Conservation (phyloP, 2,113 vertebrate genomes). For the Percina caprodes region DNA sequence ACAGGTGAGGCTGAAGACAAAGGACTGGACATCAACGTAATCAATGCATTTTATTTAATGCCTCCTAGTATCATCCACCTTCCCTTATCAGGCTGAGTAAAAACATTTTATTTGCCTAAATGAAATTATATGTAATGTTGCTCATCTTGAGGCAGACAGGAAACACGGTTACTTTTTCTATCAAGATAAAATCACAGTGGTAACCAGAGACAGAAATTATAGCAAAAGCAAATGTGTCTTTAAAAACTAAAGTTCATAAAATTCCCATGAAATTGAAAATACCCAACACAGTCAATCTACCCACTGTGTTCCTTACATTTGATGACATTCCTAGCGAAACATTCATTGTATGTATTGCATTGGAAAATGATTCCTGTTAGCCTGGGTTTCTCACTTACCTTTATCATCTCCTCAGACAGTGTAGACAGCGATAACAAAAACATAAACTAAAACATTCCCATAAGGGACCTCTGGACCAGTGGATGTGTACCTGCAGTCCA, state of each 20-base stretch:
- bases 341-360: too few species aligned
- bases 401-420: neutral
- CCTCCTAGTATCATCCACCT: too few species aligned
- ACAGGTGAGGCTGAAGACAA: neutral
- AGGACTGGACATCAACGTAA: neutral
- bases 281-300: too few species aligned
- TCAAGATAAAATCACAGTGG: too few species aligned
- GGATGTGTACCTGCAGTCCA: slow-evolving; percentile 91
- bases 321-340: too few species aligned
- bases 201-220: too few species aligned
- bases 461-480: neutral
- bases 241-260: too few species aligned
- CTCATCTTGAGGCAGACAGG: too few species aligned
- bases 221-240: neutral
- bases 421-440: neutral
- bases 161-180: too few species aligned
- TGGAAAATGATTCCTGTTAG: neutral
- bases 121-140: neutral
- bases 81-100: neutral
- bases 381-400: neutral
- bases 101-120: neutral
- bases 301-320: too few species aligned
- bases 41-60: neutral
- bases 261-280: too few species aligned
- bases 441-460: neutral